Evolutionary conservation across 2,113 vertebrate genomes (phyloP).

Genomic region (Phycodurus eques): DNA sequence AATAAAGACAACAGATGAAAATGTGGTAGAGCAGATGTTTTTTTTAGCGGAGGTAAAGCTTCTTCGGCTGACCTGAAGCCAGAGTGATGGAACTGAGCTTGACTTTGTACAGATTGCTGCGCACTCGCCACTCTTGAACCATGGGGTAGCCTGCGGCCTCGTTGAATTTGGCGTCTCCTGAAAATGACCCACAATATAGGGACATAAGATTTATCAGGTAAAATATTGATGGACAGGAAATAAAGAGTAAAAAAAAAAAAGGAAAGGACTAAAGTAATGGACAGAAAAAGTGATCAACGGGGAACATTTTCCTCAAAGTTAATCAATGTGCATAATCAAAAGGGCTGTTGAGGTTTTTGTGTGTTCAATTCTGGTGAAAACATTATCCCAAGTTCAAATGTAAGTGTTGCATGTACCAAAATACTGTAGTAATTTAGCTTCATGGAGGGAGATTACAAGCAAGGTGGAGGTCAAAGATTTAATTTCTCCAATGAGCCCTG

Average conservation of each 20-base stretch:
- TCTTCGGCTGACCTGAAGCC: slow-evolving; percentile 81
- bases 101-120: slow-evolving; percentile 95
- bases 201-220: background rate
- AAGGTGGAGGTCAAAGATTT: slow-evolving; percentile 41
- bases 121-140: slow-evolving; percentile 94
- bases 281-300: background rate
- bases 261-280: background rate
- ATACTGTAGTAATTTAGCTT: slow-evolving; percentile 48
- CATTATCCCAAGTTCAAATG: slow-evolving; percentile 24
- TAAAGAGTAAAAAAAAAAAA: slow-evolving; percentile 7
- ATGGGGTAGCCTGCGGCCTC: slow-evolving; percentile 96
- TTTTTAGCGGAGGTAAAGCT: background rate
- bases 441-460: slow-evolving; percentile 59
- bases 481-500: background rate
- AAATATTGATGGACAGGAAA: slow-evolving; percentile 17
- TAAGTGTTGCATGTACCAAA: slow-evolving; percentile 4
- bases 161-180: slow-evolving; percentile 88
- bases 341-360: background rate
- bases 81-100: slow-evolving; percentile 95
- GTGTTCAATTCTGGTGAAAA: slow-evolving; percentile 35
- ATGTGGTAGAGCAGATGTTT: background rate
- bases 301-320: too few relatives aligned
- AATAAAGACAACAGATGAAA: background rate
- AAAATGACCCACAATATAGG: background rate
- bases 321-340: background rate